Conservation (phyloP, 2,797 vertebrate species). For the Choloepus didactylus region DNA sequence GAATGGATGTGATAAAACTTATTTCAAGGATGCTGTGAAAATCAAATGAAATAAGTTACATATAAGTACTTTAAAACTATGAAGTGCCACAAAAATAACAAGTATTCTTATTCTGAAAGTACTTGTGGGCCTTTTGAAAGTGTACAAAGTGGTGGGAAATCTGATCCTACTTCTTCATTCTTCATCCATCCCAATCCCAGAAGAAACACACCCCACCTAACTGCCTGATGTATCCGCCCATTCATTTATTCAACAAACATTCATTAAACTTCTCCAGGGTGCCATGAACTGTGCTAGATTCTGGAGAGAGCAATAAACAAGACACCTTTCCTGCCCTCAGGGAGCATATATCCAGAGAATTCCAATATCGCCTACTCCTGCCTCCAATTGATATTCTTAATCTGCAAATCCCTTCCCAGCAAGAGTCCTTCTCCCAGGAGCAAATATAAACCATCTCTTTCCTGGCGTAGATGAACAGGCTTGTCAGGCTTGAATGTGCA, state of each 20-base stretch:
- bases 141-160: neutral
- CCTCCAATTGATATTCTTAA: neutral
- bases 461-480: neutral
- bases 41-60: neutral
- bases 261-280: neutral
- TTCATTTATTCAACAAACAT: neutral
- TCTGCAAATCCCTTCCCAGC: neutral
- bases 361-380: neutral
- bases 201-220: neutral
- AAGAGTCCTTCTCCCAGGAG: neutral
- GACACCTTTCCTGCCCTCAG: neutral
- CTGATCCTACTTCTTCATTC: neutral
- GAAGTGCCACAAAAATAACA: neutral
- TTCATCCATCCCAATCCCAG: neutral
- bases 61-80: neutral
- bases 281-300: neutral
- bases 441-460: neutral
- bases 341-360: neutral
- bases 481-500: neutral
- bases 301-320: neutral
- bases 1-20: neutral
- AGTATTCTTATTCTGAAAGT: neutral
- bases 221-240: neutral
- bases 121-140: conserved; percentile 22
- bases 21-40: neutral